phyloP scores from a whole-genome alignment of 2,113 vertebrate genomes.

The Hippopotamus amphibius region DNA sequence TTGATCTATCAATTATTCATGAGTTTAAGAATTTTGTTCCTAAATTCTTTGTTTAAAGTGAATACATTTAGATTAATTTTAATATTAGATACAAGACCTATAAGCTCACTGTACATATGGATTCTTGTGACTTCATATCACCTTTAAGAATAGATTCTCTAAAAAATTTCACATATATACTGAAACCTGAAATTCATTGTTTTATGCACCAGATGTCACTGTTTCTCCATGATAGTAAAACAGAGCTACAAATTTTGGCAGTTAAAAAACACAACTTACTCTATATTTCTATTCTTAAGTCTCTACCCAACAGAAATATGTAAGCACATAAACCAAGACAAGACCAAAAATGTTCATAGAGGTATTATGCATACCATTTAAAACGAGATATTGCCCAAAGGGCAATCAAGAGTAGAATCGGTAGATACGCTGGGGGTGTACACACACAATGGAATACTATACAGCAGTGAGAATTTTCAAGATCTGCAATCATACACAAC shows the following conservation, averaged over 20 bases:
- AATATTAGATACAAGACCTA: background rate
- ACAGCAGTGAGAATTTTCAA: background rate
- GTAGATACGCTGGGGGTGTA: background rate
- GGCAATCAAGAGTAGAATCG: background rate
- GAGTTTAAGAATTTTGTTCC: background rate
- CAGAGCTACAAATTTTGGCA: slow-evolving; percentile 82
- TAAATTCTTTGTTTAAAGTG: background rate
- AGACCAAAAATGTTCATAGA: background rate
- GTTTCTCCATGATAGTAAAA: slow-evolving; percentile 63
- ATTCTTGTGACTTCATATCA: slow-evolving; percentile 21
- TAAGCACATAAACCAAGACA: background rate
- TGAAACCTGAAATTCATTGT: slow-evolving; percentile 51
- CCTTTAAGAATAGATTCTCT: slow-evolving; percentile 13
- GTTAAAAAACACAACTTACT: slow-evolving; percentile 41
- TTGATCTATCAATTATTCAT: slow-evolving; percentile 63
- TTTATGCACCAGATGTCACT: slow-evolving; percentile 84
- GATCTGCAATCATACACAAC: background rate
- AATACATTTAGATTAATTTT: background rate
- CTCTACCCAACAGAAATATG: background rate
- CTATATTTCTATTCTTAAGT: slow-evolving; percentile 18
- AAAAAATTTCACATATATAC: background rate
- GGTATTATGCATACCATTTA: background rate
- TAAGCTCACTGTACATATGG: background rate
- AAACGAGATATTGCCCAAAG: background rate
- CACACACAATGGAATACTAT: background rate